phyloP scores from a whole-genome alignment of 2,797 vertebrate genomes.

The Cephalopachus bancanus region DNA sequence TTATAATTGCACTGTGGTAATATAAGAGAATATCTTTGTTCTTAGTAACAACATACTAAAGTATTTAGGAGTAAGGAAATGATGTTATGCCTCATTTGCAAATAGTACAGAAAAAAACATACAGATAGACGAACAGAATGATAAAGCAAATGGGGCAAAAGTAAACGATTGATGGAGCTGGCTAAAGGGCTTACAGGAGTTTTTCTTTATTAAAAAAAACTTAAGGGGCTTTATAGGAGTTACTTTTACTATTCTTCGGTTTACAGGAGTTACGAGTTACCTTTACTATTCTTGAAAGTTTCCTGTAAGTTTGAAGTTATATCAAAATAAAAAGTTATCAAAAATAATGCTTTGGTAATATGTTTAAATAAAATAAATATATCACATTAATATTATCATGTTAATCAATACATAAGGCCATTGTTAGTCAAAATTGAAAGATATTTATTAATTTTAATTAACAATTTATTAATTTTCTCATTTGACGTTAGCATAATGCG shows the following conservation, averaged over 20 bases:
- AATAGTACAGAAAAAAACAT: background rate
- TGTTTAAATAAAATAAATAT: conserved; percentile 20
- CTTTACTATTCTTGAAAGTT: conserved; percentile 36
- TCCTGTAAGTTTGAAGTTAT: background rate
- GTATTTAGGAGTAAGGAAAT: background rate
- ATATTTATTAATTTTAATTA: background rate
- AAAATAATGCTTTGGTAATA: conserved; percentile 14
- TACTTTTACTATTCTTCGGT: conserved; percentile 23
- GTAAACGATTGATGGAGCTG: background rate
- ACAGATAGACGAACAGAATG: background rate
- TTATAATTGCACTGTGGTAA: background rate
- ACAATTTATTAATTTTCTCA: background rate
- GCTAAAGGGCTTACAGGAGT: background rate
- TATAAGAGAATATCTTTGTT: background rate
- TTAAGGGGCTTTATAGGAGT: background rate
- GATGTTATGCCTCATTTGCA: conserved; percentile 15
- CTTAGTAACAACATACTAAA: background rate
- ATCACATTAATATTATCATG: background rate
- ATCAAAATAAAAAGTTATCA: background rate
- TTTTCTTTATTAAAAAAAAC: background rate
- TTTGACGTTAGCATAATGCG: conserved; percentile 15
- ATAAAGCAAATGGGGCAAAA: conserved; percentile 15
- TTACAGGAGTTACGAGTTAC: background rate
- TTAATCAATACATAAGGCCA: background rate
- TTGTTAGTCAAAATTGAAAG: conserved; percentile 3